Conservation (phyloP, 2,113 vertebrate genomes). For the Solea solea region DNA sequence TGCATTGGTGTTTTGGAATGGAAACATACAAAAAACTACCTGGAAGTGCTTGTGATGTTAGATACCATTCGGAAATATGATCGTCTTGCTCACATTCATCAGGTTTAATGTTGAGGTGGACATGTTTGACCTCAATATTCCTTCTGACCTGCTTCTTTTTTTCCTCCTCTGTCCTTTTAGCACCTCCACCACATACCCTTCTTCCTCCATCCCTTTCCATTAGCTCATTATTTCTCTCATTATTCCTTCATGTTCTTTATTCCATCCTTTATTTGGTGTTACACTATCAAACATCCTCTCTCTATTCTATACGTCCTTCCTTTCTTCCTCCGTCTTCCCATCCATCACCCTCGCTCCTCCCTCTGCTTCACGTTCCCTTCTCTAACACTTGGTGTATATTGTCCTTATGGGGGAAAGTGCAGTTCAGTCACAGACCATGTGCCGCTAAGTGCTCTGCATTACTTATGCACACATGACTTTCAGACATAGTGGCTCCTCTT, state of each 20-base stretch:
- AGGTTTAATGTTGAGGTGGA: too few relatives aligned
- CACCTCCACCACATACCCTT: not conserved
- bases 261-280: constrained; percentile 5
- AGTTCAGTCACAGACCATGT: constrained; percentile 42
- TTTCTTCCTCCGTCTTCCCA: constrained; percentile 19
- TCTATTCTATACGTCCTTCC: constrained; percentile 27
- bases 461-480: constrained; percentile 52
- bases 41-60: too few relatives aligned
- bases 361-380: constrained; percentile 19
- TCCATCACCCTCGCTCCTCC: constrained; percentile 47
- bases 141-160: not conserved
- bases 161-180: not conserved
- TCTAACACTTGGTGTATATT: constrained; percentile 48
- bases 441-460: constrained; percentile 60
- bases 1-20: not conserved
- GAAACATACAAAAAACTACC: not conserved
- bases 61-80: not conserved
- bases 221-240: constrained; percentile 27
- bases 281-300: not conserved
- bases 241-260: constrained; percentile 21
- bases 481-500: constrained; percentile 39
- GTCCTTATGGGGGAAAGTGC: constrained; percentile 48
- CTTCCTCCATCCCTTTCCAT: not conserved
- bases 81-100: too few relatives aligned
- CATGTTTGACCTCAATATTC: not conserved